A percentile compares a stretch with the other conserved stretches of the same genome.
phyloP scores from a whole-genome alignment of 2,888 invertebrate species.

The Scaeva pyrastri region DNA sequence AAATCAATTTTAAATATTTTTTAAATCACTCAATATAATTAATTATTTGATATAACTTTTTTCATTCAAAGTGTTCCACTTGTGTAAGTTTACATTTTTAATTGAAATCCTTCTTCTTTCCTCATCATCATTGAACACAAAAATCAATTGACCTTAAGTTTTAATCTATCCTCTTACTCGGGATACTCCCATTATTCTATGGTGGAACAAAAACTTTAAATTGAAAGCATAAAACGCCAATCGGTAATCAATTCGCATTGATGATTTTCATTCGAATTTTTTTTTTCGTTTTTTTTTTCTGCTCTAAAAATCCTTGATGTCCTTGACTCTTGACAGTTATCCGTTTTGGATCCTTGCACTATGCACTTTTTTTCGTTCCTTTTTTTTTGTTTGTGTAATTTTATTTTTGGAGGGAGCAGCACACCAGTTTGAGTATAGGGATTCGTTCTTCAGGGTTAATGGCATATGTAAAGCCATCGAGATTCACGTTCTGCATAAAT shows the following conservation, averaged over 20 bases:
- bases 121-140: background rate
- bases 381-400: background rate
- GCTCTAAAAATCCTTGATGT: slow-evolving; percentile 12
- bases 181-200: slow-evolving; percentile 20
- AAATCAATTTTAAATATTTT: too few relatives aligned
- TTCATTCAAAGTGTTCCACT: too few relatives aligned
- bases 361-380: background rate
- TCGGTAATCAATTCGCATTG: slow-evolving; percentile 66
- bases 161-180: slow-evolving; percentile 1
- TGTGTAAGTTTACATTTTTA: slow-evolving; percentile 4
- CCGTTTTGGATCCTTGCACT: slow-evolving; percentile 13
- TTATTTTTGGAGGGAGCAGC: too few relatives aligned
- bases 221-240: slow-evolving; percentile 66
- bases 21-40: too few relatives aligned
- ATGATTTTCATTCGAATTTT: slow-evolving; percentile 26
- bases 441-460: slow-evolving; percentile 55
- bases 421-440: background rate
- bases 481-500: slow-evolving; percentile 53
- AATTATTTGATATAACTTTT: too few relatives aligned
- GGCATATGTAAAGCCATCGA: slow-evolving; percentile 59
- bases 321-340: slow-evolving; percentile 7
- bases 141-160: slow-evolving; percentile 32
- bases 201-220: slow-evolving; percentile 52
- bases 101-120: background rate
- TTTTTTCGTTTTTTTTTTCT: background rate